Evolutionary conservation across 35 echinoderm and acorn worm genomes (phyloP), one percentile per base, ranked within the genome.

Genomic region (Antedon bifida): DNA sequence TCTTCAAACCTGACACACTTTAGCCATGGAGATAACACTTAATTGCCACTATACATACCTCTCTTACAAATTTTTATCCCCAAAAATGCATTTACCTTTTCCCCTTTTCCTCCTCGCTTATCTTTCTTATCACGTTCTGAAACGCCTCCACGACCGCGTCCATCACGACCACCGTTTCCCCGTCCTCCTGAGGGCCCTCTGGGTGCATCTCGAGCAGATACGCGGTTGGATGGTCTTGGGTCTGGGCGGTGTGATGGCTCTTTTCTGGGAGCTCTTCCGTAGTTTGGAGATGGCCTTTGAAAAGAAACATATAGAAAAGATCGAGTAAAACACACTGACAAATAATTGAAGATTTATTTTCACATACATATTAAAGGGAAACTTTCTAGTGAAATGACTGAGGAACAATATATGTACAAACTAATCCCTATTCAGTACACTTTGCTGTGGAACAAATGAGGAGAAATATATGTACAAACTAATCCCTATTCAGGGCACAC

Each of bases 231-330:
- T 55, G 89, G 93, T 74, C 78, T 96, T 35, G 86, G 93, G 30
- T 92, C 93, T 30, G 80, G 85, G 26, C 93, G 93, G 26, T 90
- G 84, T 16, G 93, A 85, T 30, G 93, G 93, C 3, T 96, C 93
- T 45, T 96, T 96, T 1, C 93, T 87, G 16, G 84, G 87, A 34
- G 39, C 83, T 81, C 93, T 76, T 38, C 91, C 86, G 36, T 91
- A 96, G 30, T 81, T 83, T n/a, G 93, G 93, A 32, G 89, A 91
- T 34, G 89, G 93, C 77, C 90, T 64, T 64, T 91, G 75, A 42
- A 64, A 84, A 64, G 30, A 80, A 26, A 81, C 29, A 51, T 21
- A 88, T 16, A 34, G 28, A 74, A 30, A 34, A 36, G 31, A 46
- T 64, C 89, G 75, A 42, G 34, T 79, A 64, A 19, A 80, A 81